Evolutionary conservation across 2,113 vertebrate genomes (phyloP).

Genomic region (Tringa solitaria): DNA sequence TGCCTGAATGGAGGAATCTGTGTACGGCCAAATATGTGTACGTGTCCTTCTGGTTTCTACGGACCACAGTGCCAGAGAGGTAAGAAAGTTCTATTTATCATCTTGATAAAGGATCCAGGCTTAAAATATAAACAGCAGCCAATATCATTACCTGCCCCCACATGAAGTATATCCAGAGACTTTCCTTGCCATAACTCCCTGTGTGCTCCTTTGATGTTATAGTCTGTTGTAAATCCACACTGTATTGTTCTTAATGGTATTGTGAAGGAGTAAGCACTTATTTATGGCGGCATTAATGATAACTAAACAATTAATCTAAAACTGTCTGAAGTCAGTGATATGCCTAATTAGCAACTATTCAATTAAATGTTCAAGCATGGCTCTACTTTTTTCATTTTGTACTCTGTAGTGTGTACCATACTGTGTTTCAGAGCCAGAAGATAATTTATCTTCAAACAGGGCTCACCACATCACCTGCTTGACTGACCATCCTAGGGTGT

Average conservation of each 20-base stretch:
- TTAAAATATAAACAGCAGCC: neutral
- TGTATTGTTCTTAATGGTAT: neutral
- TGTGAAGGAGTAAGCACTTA: neutral
- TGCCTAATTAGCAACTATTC: neutral
- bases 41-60: constrained; percentile 74
- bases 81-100: constrained; percentile 52
- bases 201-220: neutral
- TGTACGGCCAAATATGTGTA: constrained; percentile 74
- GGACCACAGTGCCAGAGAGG: constrained; percentile 79
- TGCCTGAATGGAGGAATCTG: constrained; percentile 83
- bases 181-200: neutral
- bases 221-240: neutral
- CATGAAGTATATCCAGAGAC: neutral
- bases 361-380: neutral
- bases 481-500: neutral
- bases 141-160: neutral
- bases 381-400: neutral
- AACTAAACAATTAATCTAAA: neutral
- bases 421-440: neutral
- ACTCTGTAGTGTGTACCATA: neutral
- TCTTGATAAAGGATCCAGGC: neutral
- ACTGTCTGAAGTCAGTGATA: neutral
- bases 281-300: neutral
- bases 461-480: neutral
- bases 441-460: neutral